Evolutionary conservation across 1,140 invertebrate species (phyloP), one percentile per base, ranked within the genome.

Genomic region (Xylocopa sonorina): DNA sequence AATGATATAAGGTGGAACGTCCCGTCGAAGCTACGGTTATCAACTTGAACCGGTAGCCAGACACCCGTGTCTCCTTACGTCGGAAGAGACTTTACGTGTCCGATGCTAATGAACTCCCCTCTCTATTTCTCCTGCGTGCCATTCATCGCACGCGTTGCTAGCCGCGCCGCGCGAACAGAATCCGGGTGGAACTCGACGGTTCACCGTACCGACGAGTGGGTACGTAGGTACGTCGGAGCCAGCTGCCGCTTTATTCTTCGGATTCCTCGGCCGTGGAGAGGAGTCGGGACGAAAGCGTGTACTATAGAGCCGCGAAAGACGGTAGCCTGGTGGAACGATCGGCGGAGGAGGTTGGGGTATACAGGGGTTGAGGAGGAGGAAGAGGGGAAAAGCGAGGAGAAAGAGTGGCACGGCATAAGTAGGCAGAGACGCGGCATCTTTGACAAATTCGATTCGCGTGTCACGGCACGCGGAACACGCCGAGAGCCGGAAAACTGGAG

Each of bases 401-500:
- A 57, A 57, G 55, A 29, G 16, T 18, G 16, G 14, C 27, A 32
- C 80, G 64, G 87, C 74, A 88, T 86, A 86, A 89, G 84, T 77
- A 77, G 75, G 64, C 63, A 66, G 53, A 85, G 86, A 88, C 88
- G n/a, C n/a, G 88, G 82, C 87, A 85, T 88, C 89, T 89, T 90
- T 91, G 88, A 92, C 89, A 91, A 91, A 92, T 92, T 91, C 89
- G 91, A 92, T 92, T 92, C 89, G 89, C 87, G 88, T 91, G 88
- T 90, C 90, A 91, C 81, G 89, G 85, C 79, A 87, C 88, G 84
- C 85, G 84, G 86, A 90, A 90, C 89, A 91, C 73, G 83, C 69
- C 67, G 87, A 90, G 86, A 86, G 86, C 80, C 83, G 82, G 88
- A 89, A 90, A 90, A 89, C 82, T 83, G 83, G 85, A 81, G 81